Base-by-base conservation (phyloP, 2,113 vertebrate species). In the Axis porcinus region DNA sequence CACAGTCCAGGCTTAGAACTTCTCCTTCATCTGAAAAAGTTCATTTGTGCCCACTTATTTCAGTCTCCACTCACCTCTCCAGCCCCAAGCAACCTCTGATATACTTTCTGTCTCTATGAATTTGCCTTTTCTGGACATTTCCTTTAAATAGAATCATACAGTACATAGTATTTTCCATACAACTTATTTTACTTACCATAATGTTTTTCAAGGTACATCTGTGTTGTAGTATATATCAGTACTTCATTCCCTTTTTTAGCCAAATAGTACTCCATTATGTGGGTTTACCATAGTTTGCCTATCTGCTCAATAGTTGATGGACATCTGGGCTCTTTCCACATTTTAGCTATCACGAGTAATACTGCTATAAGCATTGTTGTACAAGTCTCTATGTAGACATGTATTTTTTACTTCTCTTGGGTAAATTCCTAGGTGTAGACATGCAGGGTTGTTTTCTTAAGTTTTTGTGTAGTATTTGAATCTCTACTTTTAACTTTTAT, bases 401-500 rank as follows among this genome's bases (percentile, higher is more conserved):
- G 3, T 52, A n/a, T 57, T 89, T 83, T 58, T 81, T 12, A 36
- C 87, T 86, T 76, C 70, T 92, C 14, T 60, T 86, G 60, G 30
- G 67, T 54, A 55, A 89, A 85, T 74, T 92, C 74, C 28, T 76
- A 64, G 25, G 19, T 64, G 5, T 47, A 30, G 25, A 96, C 92
- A 92, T 27, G 27, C 9, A 62, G 21, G 12, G 3, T 83, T 89
- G n/a, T 86, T 95, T 95, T 85, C 33, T 85, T 70, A 62, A 19
- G 16, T 45, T 90, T 82, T 95, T 82, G 45, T 21, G 16, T 19
- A 81, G 28, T 95, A 19, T 82, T 86, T 97, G 16, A 67, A 54
- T 28, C 67, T 92, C 81, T 90, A 54, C 62, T 83, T 94, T 98
- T 95, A 97, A 76, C 3, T 21, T 64, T 94, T 94, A 58, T 17